These are phyloP conservation scores for Oeneis ivallda DNA, from an alignment of 2,888 invertebrate species.

Conservation along the genomic window DNA sequence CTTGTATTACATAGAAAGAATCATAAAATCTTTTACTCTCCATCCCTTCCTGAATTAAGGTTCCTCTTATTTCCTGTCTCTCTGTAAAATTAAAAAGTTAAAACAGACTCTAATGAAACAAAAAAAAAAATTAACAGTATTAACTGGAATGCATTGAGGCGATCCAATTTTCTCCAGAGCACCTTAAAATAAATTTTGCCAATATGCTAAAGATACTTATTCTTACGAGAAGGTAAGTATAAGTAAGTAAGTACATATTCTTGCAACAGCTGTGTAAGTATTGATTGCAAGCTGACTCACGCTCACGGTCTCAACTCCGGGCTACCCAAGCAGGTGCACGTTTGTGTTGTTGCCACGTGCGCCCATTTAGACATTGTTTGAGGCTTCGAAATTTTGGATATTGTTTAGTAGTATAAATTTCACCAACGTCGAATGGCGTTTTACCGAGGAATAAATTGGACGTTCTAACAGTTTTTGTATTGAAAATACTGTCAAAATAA, in stretches of 20 bases:
- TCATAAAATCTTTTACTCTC: too few relatives aligned
- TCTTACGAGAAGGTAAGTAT: background rate
- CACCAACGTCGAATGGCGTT: too few relatives aligned
- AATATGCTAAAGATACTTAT: background rate
- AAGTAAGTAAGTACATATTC: background rate
- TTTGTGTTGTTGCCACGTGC: conserved; percentile 5
- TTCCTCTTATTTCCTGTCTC: too few relatives aligned
- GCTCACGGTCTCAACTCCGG: background rate
- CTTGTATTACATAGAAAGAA: conserved; percentile 34
- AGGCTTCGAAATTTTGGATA: background rate
- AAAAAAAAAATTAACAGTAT: too few relatives aligned
- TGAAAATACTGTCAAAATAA: too few relatives aligned
- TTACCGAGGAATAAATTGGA: too few relatives aligned
- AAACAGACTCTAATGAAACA: too few relatives aligned
- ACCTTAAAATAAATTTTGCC: background rate
- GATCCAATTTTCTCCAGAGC: background rate
- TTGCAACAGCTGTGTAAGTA: conserved; percentile 14
- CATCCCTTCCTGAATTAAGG: too few relatives aligned
- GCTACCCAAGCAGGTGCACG: conserved; percentile 12
- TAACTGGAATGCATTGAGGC: too few relatives aligned
- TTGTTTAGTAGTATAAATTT: too few relatives aligned
- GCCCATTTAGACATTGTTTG: background rate
- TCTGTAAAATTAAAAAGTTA: too few relatives aligned
- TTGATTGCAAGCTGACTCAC: conserved; percentile 21
- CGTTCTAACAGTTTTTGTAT: too few relatives aligned